Evolutionary conservation across 2,113 vertebrate species (phyloP).

Genomic region (Amazona vittata): DNA sequence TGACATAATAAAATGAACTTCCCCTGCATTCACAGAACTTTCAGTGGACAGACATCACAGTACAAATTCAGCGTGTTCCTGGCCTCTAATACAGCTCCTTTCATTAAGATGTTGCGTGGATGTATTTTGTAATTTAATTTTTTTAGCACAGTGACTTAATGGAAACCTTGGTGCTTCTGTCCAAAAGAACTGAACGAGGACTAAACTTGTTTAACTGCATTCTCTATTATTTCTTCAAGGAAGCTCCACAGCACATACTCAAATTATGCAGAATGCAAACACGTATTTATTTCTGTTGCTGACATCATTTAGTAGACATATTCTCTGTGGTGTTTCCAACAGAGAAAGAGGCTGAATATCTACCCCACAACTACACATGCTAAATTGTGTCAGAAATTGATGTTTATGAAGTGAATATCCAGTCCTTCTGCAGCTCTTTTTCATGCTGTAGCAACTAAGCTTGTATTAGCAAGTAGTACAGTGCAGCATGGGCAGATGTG

Average conservation of each 20-base stretch:
- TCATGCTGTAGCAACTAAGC: rapidly evolving
- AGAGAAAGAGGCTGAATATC: neutral
- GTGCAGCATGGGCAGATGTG: neutral
- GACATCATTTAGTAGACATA: neutral
- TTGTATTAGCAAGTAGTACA: rapidly evolving
- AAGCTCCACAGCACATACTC: neutral
- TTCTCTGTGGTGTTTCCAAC: neutral
- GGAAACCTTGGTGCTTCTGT: neutral
- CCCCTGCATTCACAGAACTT: neutral
- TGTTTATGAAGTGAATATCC: neutral
- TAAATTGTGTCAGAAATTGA: neutral
- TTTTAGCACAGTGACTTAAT: neutral
- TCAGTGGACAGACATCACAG: neutral
- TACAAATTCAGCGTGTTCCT: neutral
- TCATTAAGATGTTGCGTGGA: neutral
- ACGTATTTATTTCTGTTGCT: neutral
- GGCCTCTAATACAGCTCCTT: neutral
- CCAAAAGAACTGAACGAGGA: neutral
- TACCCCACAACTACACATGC: neutral
- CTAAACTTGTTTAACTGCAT: neutral
- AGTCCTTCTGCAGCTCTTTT: neutral
- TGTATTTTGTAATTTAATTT: neutral
- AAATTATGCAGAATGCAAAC: neutral
- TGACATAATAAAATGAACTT: neutral
- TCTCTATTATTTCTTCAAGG: neutral